A percentile compares a stretch with the other conserved stretches of the same genome.
Conservation (phyloP, 2,888 invertebrate genomes). For the Brenthis daphne region DNA sequence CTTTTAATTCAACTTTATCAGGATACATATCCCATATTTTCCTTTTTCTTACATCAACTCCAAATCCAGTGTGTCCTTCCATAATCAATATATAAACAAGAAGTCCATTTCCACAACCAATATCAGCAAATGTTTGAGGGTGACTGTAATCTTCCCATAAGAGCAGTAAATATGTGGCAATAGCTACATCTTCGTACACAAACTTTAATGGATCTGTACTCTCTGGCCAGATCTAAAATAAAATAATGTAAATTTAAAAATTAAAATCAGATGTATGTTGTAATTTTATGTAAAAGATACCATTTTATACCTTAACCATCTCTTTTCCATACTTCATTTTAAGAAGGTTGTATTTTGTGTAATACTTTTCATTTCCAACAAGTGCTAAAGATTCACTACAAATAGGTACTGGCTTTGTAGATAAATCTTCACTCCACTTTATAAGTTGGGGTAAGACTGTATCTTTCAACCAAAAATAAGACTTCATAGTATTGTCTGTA, state of each 20-base stretch:
- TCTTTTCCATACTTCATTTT: slow-evolving; percentile 90
- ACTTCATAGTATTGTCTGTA: slow-evolving; percentile 55
- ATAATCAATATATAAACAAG: slow-evolving; percentile 91
- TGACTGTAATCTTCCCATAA: slow-evolving; percentile 86
- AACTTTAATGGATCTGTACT: slow-evolving; percentile 96
- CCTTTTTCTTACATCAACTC: slow-evolving; percentile 92
- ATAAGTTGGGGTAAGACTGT: slow-evolving; percentile 82
- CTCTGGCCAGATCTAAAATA: slow-evolving; percentile 91
- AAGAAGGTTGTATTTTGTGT: slow-evolving; percentile 85
- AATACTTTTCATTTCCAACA: slow-evolving; percentile 86
- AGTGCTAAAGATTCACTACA: slow-evolving; percentile 84
- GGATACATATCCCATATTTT: slow-evolving; percentile 94
- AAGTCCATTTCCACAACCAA: slow-evolving; percentile 99
- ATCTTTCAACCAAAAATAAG: slow-evolving; percentile 79
- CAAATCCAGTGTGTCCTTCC: slow-evolving; percentile 92
- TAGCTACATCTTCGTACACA: slow-evolving; percentile 98
- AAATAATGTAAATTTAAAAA: background rate
- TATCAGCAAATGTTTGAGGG: slow-evolving; percentile 90
- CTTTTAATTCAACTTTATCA: slow-evolving; percentile 83
- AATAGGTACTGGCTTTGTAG: slow-evolving; percentile 45
- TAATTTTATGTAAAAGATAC: slow-evolving; percentile 1
- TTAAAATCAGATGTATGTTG: background rate
- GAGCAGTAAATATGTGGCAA: slow-evolving; percentile 92
- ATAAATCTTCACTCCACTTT: slow-evolving; percentile 82
- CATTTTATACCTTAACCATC: slow-evolving; percentile 84